phyloP scores from a whole-genome alignment of 1,140 invertebrate genomes.

The Drosophila suzukii region DNA sequence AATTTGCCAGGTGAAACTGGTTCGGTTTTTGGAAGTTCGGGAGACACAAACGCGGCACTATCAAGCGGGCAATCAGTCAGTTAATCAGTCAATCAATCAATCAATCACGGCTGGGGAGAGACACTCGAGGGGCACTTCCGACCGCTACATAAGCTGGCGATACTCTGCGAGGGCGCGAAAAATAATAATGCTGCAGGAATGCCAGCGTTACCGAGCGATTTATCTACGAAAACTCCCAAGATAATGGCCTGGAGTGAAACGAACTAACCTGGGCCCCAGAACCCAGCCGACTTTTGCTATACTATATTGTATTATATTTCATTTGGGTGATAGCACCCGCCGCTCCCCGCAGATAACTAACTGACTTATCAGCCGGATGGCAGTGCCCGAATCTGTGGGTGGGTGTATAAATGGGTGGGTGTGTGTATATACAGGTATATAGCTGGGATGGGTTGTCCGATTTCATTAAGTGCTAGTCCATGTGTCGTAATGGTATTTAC shows the following conservation, averaged over 20 bases:
- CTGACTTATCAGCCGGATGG: conserved; percentile 42
- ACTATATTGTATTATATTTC: conserved; percentile 76
- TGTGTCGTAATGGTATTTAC: conserved; percentile 49
- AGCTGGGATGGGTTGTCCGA: conserved; percentile 45
- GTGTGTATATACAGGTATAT: not conserved
- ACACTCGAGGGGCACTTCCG: conserved; percentile 46
- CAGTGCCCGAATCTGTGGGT: conserved; percentile 16
- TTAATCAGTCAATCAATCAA: conserved; percentile 2
- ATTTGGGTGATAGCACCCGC: conserved; percentile 64
- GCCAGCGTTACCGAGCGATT: conserved; percentile 59
- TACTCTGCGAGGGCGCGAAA: conserved; percentile 45
- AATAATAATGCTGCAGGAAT: conserved; percentile 59
- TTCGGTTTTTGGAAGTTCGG: not conserved
- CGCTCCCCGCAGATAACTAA: conserved; percentile 37
- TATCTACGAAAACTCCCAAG: conserved; percentile 81
- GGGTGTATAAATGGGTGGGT: not conserved
- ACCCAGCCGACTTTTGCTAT: conserved; percentile 31
- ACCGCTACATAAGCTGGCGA: conserved; percentile 46
- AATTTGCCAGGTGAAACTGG: conserved; percentile 28
- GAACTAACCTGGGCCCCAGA: conserved; percentile 29
- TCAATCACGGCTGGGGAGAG: conserved; percentile 24
- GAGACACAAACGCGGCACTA: conserved; percentile 11
- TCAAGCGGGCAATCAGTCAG: conserved; percentile 21
- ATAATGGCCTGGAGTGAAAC: conserved; percentile 63
- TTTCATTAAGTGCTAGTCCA: conserved; percentile 54